Evolutionary conservation across 2,113 vertebrate species (phyloP).

Genomic region (Rafetus swinhoei): DNA sequence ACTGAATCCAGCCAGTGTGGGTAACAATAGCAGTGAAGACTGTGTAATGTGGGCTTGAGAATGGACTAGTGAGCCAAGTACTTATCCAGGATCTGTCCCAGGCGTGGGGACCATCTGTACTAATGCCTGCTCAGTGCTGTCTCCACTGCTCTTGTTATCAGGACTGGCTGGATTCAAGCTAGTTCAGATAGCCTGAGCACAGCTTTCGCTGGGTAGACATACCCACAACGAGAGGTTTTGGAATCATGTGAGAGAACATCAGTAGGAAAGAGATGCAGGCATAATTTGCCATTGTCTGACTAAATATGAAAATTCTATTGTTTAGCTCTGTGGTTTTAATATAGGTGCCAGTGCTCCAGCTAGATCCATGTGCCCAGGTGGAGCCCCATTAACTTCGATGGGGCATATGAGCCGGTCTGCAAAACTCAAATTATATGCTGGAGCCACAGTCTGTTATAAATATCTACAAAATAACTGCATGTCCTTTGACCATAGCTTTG

Average conservation of each 20-base stretch:
- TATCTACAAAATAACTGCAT: neutral
- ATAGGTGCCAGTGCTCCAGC: neutral
- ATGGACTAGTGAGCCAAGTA: neutral
- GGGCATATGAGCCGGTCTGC: neutral
- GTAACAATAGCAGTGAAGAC: neutral
- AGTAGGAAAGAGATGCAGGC: neutral
- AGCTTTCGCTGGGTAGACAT: neutral
- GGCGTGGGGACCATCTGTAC: neutral
- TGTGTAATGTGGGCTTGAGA: neutral
- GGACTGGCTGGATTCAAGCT: neutral
- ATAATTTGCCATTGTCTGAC: neutral
- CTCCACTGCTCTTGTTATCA: neutral
- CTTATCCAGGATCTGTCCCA: neutral
- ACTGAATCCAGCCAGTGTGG: no score
- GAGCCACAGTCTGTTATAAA: neutral
- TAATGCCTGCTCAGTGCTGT: neutral
- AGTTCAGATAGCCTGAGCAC: neutral
- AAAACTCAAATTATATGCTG: neutral
- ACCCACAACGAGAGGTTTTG: neutral
- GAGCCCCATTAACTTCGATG: neutral
- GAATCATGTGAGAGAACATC: conserved; percentile 9
- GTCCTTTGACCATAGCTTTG: neutral
- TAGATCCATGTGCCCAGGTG: neutral
- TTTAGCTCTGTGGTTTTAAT: neutral
- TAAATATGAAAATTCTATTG: neutral